These are phyloP conservation scores for Oophaga sylvatica DNA, from an alignment of 2,797 vertebrate genomes.

Conservation along the genomic window DNA sequence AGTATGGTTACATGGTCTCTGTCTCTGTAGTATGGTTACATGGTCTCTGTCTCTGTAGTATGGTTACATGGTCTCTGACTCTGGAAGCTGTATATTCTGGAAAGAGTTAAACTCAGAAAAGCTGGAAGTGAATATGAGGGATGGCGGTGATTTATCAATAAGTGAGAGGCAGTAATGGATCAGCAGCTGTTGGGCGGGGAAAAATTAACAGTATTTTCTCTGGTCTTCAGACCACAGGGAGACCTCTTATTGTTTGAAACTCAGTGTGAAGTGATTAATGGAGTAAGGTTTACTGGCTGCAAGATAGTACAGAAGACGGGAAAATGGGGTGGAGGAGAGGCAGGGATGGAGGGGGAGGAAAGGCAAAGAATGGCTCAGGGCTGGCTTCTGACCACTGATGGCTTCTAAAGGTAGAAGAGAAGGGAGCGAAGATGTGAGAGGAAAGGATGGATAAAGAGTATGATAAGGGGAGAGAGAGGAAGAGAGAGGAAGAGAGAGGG, in stretches of 20 bases:
- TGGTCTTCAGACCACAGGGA: slow-evolving; percentile 46
- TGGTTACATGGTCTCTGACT: too few relatives aligned
- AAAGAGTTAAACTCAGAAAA: slow-evolving; percentile 1
- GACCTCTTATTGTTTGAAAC: slow-evolving; percentile 34
- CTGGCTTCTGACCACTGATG: neutral
- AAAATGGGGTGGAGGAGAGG: neutral
- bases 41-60: too few relatives aligned
- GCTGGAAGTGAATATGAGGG: neutral
- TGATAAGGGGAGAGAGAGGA: neutral
- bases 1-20: too few relatives aligned
- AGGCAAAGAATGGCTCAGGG: neutral
- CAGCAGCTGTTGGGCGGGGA: slow-evolving; percentile 27
- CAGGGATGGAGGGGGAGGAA: neutral
- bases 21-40: too few relatives aligned
- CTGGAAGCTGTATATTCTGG: neutral
- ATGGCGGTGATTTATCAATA: slow-evolving; percentile 47
- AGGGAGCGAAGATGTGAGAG: neutral
- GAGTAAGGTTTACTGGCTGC: slow-evolving; percentile 41
- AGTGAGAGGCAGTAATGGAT: slow-evolving; percentile 37
- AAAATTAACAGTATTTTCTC: slow-evolving; percentile 32
- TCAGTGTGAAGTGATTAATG: slow-evolving; percentile 59
- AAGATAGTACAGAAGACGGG: slow-evolving; percentile 26
- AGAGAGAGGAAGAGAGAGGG: too few relatives aligned
- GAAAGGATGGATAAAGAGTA: too few relatives aligned
- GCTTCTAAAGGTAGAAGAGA: neutral